phyloP scores from a whole-genome alignment of 1,140 invertebrate genomes.

The Halesus radiatus region DNA sequence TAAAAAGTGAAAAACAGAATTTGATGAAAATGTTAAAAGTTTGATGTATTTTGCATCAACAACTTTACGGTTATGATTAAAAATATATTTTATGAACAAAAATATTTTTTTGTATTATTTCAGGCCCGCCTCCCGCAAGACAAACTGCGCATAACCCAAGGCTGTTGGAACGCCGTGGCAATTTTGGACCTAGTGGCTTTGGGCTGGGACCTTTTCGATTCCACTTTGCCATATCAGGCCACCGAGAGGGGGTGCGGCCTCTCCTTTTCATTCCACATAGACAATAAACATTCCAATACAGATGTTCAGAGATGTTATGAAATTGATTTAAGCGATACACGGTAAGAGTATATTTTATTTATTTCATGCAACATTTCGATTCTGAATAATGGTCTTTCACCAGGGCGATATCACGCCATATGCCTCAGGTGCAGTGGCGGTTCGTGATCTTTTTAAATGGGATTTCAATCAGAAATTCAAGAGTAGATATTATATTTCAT shows the following conservation, averaged over 20 bases:
- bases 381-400: too few species aligned
- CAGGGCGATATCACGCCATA: too few species aligned
- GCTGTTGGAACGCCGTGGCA: slow-evolving; percentile 53
- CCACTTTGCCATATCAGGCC: slow-evolving; percentile 39
- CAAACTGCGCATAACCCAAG: slow-evolving; percentile 76
- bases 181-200: slow-evolving; percentile 42
- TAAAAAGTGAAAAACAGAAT: too few species aligned
- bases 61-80: too few species aligned
- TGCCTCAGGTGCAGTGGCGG: too few species aligned
- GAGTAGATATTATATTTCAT: too few species aligned
- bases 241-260: slow-evolving; percentile 45
- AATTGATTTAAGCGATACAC: slow-evolving; percentile 47
- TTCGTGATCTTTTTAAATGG: too few species aligned
- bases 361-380: too few species aligned
- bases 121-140: slow-evolving; percentile 73
- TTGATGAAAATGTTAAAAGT: too few species aligned
- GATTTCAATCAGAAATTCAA: too few species aligned
- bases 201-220: slow-evolving; percentile 54
- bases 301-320: slow-evolving; percentile 37
- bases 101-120: background rate
- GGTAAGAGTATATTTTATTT: slow-evolving; percentile 25
- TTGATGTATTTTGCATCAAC: too few species aligned
- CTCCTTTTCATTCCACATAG: slow-evolving; percentile 22
- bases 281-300: background rate
- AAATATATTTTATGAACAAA: too few species aligned